Conservation (phyloP, 2,113 vertebrate species). For the Ctenomys sociabilis region DNA sequence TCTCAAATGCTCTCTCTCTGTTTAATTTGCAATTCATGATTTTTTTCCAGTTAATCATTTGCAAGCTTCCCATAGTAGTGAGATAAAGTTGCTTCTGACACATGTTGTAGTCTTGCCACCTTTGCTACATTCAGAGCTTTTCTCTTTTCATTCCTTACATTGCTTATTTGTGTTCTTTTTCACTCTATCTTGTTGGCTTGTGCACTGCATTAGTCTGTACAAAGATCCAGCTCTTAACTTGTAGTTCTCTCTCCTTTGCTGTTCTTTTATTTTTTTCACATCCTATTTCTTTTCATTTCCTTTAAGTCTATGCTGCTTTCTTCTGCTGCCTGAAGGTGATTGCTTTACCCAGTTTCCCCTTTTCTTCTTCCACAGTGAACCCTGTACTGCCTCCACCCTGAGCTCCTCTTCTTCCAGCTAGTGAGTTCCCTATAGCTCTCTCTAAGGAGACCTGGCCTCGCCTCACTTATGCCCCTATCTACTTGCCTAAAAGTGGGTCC, state of each 20-base stretch:
- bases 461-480: neutral
- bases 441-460: neutral
- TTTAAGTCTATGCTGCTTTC: neutral
- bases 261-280: neutral
- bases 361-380: neutral
- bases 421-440: accelerated
- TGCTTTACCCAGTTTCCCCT: neutral
- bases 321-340: neutral
- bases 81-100: neutral
- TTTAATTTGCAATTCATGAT: neutral
- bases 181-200: neutral
- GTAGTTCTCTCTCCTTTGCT: neutral
- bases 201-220: neutral
- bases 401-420: neutral
- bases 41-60: neutral
- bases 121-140: neutral
- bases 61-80: neutral
- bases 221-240: neutral
- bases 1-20: neutral
- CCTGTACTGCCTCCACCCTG: neutral
- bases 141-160: neutral
- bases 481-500: neutral
- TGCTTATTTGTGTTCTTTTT: neutral
- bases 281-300: neutral
- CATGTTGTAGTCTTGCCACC: neutral